phyloP scores from a whole-genome alignment of 2,797 vertebrate genomes.

The Simalia tracyae region DNA sequence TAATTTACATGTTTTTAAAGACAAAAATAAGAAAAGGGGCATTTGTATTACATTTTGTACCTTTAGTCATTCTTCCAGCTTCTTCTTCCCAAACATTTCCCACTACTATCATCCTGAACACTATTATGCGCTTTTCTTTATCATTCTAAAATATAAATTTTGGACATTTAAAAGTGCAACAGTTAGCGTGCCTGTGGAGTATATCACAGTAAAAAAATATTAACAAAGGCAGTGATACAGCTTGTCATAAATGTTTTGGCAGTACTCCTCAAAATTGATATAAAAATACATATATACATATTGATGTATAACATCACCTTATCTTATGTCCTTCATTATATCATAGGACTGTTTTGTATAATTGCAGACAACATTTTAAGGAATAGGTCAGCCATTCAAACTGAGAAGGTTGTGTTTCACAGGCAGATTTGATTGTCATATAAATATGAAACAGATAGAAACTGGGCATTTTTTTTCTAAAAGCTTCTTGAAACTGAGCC shows the following conservation, averaged over 20 bases:
- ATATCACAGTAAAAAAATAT: conserved; percentile 89
- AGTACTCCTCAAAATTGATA: conserved; percentile 82
- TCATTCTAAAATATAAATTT: conserved; percentile 85
- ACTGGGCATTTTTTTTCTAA: conserved; percentile 61
- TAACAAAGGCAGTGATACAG: conserved; percentile 93
- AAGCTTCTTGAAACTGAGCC: conserved; percentile 69
- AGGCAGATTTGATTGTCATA: conserved; percentile 76
- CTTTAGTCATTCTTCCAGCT: conserved; percentile 55
- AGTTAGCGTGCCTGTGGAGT: conserved; percentile 86
- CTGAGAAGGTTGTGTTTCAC: conserved; percentile 67
- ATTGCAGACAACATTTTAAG: conserved; percentile 74
- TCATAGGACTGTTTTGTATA: conserved; percentile 80
- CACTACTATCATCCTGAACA: conserved; percentile 73
- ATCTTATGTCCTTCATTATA: conserved; percentile 78
- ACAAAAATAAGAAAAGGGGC: conserved; percentile 67
- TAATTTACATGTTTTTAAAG: conserved; percentile 85
- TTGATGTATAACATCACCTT: conserved; percentile 92
- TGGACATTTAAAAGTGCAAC: conserved; percentile 93
- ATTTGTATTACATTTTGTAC: conserved; percentile 67
- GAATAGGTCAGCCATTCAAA: conserved; percentile 69
- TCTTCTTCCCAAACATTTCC: conserved; percentile 69
- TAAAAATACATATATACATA: conserved; percentile 86
- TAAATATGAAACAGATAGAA: conserved; percentile 52
- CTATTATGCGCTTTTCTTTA: conserved; percentile 73
- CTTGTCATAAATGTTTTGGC: conserved; percentile 83